phyloP scores from a whole-genome alignment of 2,888 invertebrate genomes.

The Platycheirus albimanus region DNA sequence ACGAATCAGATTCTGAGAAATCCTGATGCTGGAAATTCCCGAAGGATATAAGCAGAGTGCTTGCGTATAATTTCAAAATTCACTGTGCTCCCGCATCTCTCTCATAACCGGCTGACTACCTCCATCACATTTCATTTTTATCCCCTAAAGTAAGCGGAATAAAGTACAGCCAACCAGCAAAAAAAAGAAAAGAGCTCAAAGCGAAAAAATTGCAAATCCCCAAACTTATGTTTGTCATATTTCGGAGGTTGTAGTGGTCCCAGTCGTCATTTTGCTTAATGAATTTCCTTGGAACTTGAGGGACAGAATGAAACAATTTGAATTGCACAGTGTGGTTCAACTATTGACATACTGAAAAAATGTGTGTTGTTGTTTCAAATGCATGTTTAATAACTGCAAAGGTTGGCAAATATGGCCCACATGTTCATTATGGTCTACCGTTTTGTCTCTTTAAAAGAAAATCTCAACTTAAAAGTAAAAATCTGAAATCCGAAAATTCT shows the following conservation, averaged over 20 bases:
- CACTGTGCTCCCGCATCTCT: conserved; percentile 9
- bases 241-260: conserved; percentile 53
- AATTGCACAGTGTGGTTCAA: conserved; percentile 25
- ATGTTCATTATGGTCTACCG: no score
- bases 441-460: no score
- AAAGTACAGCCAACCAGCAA: conserved; percentile 10
- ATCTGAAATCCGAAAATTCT: no score
- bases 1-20: conserved; percentile 54
- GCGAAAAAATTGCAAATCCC: conserved; percentile 56
- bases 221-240: conserved; percentile 65
- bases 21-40: conserved; percentile 42
- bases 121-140: conserved; percentile 45
- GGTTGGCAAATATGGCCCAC: no score
- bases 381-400: no score
- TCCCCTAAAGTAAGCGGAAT: conserved; percentile 36
- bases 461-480: no score
- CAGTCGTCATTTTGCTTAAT: conserved; percentile 61
- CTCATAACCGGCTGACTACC: not conserved
- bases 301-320: conserved; percentile 16
- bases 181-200: not conserved
- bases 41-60: conserved; percentile 50
- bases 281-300: conserved; percentile 47
- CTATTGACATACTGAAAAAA: not conserved
- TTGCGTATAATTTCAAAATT: conserved; percentile 36
- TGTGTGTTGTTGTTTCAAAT: no score